These are phyloP conservation scores for Geotrupes spiniger DNA, from an alignment of 2,888 invertebrate genomes.

Conservation along the genomic window DNA sequence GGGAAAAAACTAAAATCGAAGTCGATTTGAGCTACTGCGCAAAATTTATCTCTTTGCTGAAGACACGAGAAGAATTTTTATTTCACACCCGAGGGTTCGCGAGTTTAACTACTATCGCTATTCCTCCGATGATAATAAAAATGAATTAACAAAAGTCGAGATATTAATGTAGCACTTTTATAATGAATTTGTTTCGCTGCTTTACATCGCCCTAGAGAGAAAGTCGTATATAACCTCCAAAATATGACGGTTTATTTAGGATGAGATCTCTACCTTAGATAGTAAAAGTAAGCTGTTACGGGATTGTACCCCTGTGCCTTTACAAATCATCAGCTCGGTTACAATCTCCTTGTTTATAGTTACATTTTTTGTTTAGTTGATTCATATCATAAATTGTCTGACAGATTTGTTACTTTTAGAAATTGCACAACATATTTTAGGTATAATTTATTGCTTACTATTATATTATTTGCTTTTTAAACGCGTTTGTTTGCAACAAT, in stretches of 20 bases:
- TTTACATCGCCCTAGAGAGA: slow-evolving; percentile 41
- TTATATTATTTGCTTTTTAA: too few relatives aligned
- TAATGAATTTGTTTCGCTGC: slow-evolving; percentile 46
- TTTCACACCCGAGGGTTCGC: slow-evolving; percentile 5
- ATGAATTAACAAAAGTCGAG: slow-evolving; percentile 49
- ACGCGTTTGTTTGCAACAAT: too few relatives aligned
- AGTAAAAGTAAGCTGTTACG: slow-evolving; percentile 2
- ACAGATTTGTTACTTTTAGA: slow-evolving; percentile 2
- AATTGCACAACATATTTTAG: slow-evolving; percentile 3
- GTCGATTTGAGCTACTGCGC: slow-evolving; percentile 5
- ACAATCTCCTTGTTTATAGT: slow-evolving; percentile 4
- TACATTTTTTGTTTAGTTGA: not conserved
- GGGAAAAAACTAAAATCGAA: slow-evolving; percentile 4
- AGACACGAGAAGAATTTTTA: slow-evolving; percentile 5
- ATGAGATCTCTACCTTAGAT: slow-evolving; percentile 5
- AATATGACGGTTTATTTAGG: slow-evolving; percentile 6
- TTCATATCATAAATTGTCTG: not conserved
- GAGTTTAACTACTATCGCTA: slow-evolving; percentile 41
- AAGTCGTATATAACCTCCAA: not conserved
- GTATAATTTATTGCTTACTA: too few relatives aligned
- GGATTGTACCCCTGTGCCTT: slow-evolving; percentile 5
- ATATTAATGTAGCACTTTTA: slow-evolving; percentile 46
- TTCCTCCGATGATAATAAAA: slow-evolving; percentile 50
- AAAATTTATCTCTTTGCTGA: slow-evolving; percentile 6
- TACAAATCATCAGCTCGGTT: slow-evolving; percentile 5